Base-by-base conservation (phyloP, 2,797 vertebrate genomes). In the Sus cebifrons region DNA sequence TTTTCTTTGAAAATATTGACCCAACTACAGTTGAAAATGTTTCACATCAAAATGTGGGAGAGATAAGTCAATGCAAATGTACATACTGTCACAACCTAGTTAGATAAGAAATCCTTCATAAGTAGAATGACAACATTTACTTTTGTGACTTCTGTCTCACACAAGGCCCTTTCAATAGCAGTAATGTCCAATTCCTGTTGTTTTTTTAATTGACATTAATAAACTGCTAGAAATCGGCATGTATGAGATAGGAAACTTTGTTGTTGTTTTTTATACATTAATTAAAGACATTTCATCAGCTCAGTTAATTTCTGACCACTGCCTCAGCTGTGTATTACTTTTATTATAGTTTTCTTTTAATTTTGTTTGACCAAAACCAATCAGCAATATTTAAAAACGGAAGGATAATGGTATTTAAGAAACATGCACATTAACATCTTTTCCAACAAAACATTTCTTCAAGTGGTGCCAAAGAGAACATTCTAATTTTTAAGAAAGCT, bases 1-100 rank as follows among this genome's bases (percentile, higher is more conserved):
- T 89, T 95, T 93, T 83, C 62, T 94, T 96, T 96, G 77, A 92
- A 94, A 95, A 89, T 96, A 74, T 64, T 58, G 83, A 91, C 78
- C 40, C 79, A 95, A 95, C 21, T 77, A 79, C 27, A 86, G 36
- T 5, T 71, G 71, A 93, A 32, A 54, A 74, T 78, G 18, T 58
- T 71, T 54, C 13, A 56, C 20, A 89, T 91, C 67, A 87, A 91
- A 93, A 90, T 92, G 20, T 36, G 73, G 32, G 74, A 75, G 77
- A 92, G 67, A 54, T 1, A 86, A 81, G 87, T 77, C n/a, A 86
- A 65, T 83, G 23, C 54, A 86, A 93, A 82, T 62, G 44, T 49
- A 73, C 5, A n/a, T 73, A 40, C 40, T 89, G n/a, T 84, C 73
- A 96, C 77, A 92, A 86, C 4, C 79, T 93, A 70, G n/a, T 87